A percentile compares a stretch with the other conserved stretches of the same genome.
Evolutionary conservation across 2,113 vertebrate species (phyloP).

Genomic region (Chaenogobius annularis): DNA sequence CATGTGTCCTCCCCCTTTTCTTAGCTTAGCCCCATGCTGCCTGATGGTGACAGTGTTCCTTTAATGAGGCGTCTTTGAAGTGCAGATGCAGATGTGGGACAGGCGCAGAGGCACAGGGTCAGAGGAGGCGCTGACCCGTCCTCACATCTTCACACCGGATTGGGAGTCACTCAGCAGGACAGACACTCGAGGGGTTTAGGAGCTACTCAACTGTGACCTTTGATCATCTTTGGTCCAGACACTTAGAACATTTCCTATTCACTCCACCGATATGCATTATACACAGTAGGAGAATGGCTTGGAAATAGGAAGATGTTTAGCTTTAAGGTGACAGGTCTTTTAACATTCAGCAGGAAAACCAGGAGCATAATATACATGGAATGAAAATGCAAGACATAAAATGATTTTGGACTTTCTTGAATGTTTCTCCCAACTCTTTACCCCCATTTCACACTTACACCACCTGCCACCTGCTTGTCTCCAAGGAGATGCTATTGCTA

Average conservation of each 20-base stretch:
- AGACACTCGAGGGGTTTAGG: slow-evolving; percentile 6
- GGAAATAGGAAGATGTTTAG: not conserved
- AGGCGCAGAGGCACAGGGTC: slow-evolving; percentile 31
- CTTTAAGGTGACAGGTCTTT: too few relatives aligned
- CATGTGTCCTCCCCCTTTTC: not conserved
- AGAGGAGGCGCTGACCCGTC: slow-evolving; percentile 45
- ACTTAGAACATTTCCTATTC: not conserved
- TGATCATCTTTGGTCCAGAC: slow-evolving; percentile 25
- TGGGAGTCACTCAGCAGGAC: slow-evolving; percentile 41
- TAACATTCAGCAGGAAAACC: too few relatives aligned
- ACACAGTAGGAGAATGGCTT: not conserved
- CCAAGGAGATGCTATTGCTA: too few relatives aligned
- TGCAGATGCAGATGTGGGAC: slow-evolving; percentile 30
- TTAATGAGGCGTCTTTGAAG: slow-evolving; percentile 54
- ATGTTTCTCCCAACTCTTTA: slow-evolving; percentile 14
- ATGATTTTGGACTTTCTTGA: not conserved
- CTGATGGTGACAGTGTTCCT: slow-evolving; percentile 5
- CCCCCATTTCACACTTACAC: too few relatives aligned
- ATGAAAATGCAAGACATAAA: too few relatives aligned
- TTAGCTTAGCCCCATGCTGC: not conserved
- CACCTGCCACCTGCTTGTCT: too few relatives aligned
- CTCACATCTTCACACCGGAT: slow-evolving; percentile 35
- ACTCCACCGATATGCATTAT: not conserved
- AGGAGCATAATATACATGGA: too few relatives aligned
- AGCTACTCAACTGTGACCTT: slow-evolving; percentile 26